Conservation (phyloP, 2,113 vertebrate genomes). For the Esox niger region DNA sequence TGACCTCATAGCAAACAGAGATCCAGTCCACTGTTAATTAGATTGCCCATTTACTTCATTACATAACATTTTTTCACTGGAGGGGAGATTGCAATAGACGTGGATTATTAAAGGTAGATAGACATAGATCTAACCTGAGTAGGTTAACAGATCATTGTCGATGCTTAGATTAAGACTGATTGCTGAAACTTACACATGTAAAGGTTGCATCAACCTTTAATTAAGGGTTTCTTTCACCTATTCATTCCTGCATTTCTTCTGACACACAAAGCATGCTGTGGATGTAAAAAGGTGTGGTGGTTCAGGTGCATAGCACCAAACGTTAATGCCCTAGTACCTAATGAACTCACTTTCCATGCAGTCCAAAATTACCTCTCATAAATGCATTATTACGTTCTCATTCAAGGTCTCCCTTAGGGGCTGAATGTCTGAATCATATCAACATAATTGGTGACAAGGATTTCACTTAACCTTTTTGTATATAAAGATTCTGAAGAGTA, state of each 20-base stretch:
- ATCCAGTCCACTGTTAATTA: constrained; percentile 58
- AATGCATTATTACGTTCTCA: constrained; percentile 59
- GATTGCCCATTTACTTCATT: constrained; percentile 50
- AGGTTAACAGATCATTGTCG: constrained; percentile 56
- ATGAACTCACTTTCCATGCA: constrained; percentile 56
- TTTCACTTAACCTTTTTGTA: constrained; percentile 11
- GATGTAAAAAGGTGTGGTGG: constrained; percentile 37
- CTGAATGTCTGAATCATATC: constrained; percentile 42
- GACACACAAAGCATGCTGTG: constrained; percentile 18
- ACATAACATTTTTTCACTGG: constrained; percentile 48
- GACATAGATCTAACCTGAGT: constrained; percentile 61
- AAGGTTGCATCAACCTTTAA: constrained; percentile 69
- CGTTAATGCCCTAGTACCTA: constrained; percentile 46
- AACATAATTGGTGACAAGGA: constrained; percentile 51
- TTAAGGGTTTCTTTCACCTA: constrained; percentile 34
- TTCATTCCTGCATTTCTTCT: constrained; percentile 12
- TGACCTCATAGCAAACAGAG: constrained; percentile 55
- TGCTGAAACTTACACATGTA: constrained; percentile 50
- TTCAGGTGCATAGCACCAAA: constrained; percentile 39
- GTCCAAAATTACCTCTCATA: constrained; percentile 58
- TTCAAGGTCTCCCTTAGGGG: constrained; percentile 47
- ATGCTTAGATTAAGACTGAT: constrained; percentile 62
- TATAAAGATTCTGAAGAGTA: not conserved
- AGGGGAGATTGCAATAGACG: constrained; percentile 41
- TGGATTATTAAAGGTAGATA: constrained; percentile 56